Evolutionary conservation across 2,113 vertebrate genomes (phyloP), one percentile per base, ranked within the genome.

Genomic region (Nothoprocta perdicaria): DNA sequence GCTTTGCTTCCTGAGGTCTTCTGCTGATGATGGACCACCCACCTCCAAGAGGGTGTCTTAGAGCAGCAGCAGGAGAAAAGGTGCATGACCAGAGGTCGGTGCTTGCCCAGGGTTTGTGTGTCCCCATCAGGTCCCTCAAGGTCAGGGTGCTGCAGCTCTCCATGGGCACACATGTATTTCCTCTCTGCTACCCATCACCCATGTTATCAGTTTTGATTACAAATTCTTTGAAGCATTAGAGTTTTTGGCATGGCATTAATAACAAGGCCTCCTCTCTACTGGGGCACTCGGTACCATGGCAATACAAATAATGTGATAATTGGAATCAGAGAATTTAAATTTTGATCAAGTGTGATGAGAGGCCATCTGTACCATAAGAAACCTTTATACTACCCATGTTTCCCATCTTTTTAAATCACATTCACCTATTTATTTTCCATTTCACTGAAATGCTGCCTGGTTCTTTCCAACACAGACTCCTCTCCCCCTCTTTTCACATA

Each of bases 281-380:
- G 89, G 72, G 89, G 85, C 84, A 43, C 26, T 10, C 10, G 58
- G 75, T 75, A 33, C 52, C 77, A 77, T 52, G 80, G 76, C 80
- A 91, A 29, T 48, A 94, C 80, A 85, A 95, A 91, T 24, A 81
- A 76, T 11, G 73, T 31, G 90, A 92, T 95, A 95, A 96, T 79
- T 93, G 94, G 92, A 96, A 95, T 96, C 91, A 94, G 92, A 89
- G 84, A 93, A 95, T 75, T 78, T 43, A 89, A 46, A 93, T 87
- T 67, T 85, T 0, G 0, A 33, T 65, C 58, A 93, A 1, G 41
- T 65, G 84, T 73, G 81, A 65, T 4, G 80, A 94, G 91, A 94
- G 91, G 75, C 91, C 91, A 89, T 96, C 82, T 88, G 79, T 83
- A 89, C n/a, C 5, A 91, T 40, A 80, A 92, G 82, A 23, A 61